phyloP scores from a whole-genome alignment of 1,140 invertebrate species.

The Latrodectus geometricus region DNA sequence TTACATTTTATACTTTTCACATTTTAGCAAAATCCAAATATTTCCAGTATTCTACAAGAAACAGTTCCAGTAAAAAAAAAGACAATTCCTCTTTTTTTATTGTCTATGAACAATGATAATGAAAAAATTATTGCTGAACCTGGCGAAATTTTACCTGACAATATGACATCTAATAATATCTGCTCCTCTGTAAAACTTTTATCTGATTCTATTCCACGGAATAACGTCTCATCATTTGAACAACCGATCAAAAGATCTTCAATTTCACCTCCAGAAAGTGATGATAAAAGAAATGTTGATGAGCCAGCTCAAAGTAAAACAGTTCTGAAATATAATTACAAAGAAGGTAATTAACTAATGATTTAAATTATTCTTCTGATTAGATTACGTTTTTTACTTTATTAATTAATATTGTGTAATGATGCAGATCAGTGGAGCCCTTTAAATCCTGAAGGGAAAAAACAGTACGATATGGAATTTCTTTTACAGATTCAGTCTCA shows the following conservation, averaged over 20 bases:
- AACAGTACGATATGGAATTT: slow-evolving; percentile 82
- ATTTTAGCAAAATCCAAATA: too few relatives aligned
- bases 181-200: background rate
- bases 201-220: background rate
- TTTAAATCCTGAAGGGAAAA: slow-evolving; percentile 80
- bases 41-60: too few relatives aligned
- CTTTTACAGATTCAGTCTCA: slow-evolving; percentile 80
- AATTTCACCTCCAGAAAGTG: slow-evolving; percentile 30
- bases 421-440: slow-evolving; percentile 86
- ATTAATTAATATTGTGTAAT: background rate
- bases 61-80: too few relatives aligned
- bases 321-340: slow-evolving; percentile 41
- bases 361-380: background rate
- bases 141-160: background rate
- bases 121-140: too few relatives aligned
- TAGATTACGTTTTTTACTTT: background rate
- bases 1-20: too few relatives aligned
- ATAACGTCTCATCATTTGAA: slow-evolving; percentile 10
- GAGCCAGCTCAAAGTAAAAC: slow-evolving; percentile 1
- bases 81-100: too few relatives aligned
- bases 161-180: slow-evolving; percentile 8
- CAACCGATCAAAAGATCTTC: slow-evolving; percentile 20
- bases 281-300: slow-evolving; percentile 40
- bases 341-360: slow-evolving; percentile 1
- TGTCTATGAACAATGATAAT: too few relatives aligned